phyloP scores from a whole-genome alignment of 2,113 vertebrate genomes.

The Redunca redunca region DNA sequence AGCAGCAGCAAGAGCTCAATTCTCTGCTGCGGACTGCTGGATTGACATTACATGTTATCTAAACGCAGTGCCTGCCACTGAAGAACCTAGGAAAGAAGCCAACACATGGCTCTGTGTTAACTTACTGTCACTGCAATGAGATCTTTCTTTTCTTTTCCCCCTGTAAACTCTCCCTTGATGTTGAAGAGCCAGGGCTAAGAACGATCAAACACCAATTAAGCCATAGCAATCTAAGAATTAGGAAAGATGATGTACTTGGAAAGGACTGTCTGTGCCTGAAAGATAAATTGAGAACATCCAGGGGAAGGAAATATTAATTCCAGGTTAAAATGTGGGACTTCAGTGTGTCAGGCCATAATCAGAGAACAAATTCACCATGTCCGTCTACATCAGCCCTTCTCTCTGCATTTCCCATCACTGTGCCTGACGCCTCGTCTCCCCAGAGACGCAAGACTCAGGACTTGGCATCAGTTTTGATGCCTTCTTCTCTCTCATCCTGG shows the following conservation, averaged over 20 bases:
- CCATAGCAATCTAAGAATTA: slow-evolving; percentile 24
- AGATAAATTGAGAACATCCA: slow-evolving; percentile 7
- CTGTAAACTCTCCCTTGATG: slow-evolving; percentile 26
- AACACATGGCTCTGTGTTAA: background rate
- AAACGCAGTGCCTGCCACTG: background rate
- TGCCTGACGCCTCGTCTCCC: fast-evolving
- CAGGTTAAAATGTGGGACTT: background rate
- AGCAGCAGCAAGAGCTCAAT: background rate
- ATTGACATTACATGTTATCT: background rate
- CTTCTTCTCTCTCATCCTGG: background rate
- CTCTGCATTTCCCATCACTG: background rate
- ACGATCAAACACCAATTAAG: slow-evolving; percentile 61
- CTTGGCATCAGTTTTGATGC: fast-evolving
- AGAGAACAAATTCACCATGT: background rate
- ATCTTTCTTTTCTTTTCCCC: background rate
- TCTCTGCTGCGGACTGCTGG: background rate
- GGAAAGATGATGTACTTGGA: background rate
- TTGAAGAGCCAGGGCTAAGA: slow-evolving; percentile 35
- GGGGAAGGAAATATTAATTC: background rate
- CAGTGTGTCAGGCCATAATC: background rate
- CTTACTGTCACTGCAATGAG: background rate
- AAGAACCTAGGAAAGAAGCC: background rate
- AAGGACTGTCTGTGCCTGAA: background rate
- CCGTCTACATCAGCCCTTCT: background rate
- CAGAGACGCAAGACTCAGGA: background rate